Evolutionary conservation across 2,888 invertebrate species (phyloP).

Genomic region (Incurvaria masculella): DNA sequence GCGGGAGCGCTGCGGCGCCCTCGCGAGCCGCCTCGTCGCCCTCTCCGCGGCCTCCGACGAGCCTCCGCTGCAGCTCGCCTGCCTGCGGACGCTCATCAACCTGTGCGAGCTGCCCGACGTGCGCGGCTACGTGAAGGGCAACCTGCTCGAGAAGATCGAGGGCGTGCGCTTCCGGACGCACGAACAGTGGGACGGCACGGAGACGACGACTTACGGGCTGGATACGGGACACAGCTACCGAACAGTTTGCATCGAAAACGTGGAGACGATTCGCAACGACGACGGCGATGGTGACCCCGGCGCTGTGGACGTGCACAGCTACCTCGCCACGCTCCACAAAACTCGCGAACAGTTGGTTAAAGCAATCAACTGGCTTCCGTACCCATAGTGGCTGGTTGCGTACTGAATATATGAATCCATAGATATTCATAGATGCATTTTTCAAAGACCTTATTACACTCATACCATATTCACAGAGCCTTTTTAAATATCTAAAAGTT

Average conservation of each 20-base stretch:
- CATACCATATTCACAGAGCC: no score
- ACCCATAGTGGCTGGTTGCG: no score
- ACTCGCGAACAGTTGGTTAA: slow-evolving; percentile 27
- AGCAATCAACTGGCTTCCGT: slow-evolving; percentile 33
- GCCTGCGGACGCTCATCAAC: slow-evolving; percentile 39
- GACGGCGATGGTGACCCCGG: slow-evolving; percentile 26
- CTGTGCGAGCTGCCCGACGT: slow-evolving; percentile 43
- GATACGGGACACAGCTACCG: slow-evolving; percentile 39
- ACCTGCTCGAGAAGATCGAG: slow-evolving; percentile 27
- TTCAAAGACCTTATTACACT: no score
- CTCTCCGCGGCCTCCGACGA: slow-evolving; percentile 26
- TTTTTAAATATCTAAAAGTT: no score
- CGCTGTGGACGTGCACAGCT: slow-evolving; percentile 36
- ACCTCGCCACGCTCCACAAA: slow-evolving; percentile 24
- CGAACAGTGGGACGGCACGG: slow-evolving; percentile 39
- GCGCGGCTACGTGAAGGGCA: slow-evolving; percentile 27
- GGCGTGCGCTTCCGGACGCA: slow-evolving; percentile 27
- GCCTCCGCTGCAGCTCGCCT: slow-evolving; percentile 31
- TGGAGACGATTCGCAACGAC: slow-evolving; percentile 36
- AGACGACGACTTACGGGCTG: slow-evolving; percentile 27
- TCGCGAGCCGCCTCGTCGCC: slow-evolving; percentile 27
- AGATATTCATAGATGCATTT: no score
- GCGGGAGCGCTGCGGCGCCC: slow-evolving; percentile 28
- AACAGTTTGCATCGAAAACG: slow-evolving; percentile 33
- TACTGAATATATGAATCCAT: no score